phyloP scores from a whole-genome alignment of 2,113 vertebrate species.

The Microcebus jonahi region DNA sequence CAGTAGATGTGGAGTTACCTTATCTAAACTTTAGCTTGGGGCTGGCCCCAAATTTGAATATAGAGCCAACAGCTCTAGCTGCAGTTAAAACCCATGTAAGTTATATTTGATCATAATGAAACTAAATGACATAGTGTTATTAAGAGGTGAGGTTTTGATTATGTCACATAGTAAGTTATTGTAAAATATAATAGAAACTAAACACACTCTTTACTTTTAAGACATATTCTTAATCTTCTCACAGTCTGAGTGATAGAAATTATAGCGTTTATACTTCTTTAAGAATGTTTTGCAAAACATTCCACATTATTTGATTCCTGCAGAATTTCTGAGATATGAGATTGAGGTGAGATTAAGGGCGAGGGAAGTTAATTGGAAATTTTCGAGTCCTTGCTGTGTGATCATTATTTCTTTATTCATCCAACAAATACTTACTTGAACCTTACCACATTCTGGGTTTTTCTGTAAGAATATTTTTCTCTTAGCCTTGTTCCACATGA shows the following conservation, averaged over 20 bases:
- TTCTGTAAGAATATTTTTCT: background rate
- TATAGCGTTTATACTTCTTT: background rate
- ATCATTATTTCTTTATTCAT: constrained; percentile 41
- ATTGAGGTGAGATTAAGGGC: constrained; percentile 2
- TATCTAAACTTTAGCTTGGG: background rate
- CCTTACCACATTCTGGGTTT: background rate
- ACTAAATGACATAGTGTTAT: background rate
- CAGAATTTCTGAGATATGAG: background rate
- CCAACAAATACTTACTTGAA: constrained; percentile 28
- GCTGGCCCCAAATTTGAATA: background rate
- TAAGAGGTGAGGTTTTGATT: constrained; percentile 27
- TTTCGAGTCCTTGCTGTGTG: background rate
- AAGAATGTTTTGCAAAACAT: constrained; percentile 24
- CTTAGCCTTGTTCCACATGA: background rate
- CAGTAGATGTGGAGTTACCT: background rate
- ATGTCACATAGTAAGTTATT: background rate
- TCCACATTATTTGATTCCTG: constrained; percentile 40
- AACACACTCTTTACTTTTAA: constrained; percentile 11
- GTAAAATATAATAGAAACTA: background rate
- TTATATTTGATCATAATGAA: constrained; percentile 23
- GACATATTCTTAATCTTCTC: constrained; percentile 45
- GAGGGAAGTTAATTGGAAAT: constrained; percentile 14
- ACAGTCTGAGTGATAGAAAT: constrained; percentile 9
- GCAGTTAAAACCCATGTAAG: background rate
- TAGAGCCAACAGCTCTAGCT: background rate